Percentiles rank a stretch among this genome's conserved stretches.
Conservation (phyloP, 1,140 invertebrate species). For the Bicyclus anynana region DNA sequence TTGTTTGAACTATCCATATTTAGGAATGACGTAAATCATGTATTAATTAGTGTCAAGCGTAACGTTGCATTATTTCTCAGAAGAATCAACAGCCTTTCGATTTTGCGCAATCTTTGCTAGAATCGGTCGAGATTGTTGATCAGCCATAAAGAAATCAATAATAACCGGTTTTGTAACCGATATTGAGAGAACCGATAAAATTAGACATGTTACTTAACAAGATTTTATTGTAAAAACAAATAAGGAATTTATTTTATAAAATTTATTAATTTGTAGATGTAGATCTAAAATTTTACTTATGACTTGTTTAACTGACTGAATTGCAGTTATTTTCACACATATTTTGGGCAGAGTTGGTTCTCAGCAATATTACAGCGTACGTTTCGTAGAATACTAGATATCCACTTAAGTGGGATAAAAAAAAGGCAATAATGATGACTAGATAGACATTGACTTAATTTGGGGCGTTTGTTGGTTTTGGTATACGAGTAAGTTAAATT, state of each 20-base stretch:
- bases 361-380: no score
- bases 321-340: no score
- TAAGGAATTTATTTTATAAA: not conserved
- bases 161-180: not conserved
- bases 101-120: not conserved
- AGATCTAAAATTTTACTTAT: no score
- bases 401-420: no score
- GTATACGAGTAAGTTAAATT: no score
- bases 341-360: no score
- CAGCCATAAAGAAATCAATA: not conserved
- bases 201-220: not conserved
- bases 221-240: not conserved
- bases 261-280: not conserved
- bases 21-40: not conserved
- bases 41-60: not conserved
- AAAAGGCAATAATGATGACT: no score
- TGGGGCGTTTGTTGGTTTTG: no score
- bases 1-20: not conserved
- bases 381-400: no score
- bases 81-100: slow-evolving; percentile 1
- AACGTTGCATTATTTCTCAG: slow-evolving; percentile 1
- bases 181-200: not conserved
- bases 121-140: not conserved
- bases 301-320: no score
- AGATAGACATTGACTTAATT: no score